Conservation (phyloP, 1,140 invertebrate genomes). For the Babylonia areolata region DNA sequence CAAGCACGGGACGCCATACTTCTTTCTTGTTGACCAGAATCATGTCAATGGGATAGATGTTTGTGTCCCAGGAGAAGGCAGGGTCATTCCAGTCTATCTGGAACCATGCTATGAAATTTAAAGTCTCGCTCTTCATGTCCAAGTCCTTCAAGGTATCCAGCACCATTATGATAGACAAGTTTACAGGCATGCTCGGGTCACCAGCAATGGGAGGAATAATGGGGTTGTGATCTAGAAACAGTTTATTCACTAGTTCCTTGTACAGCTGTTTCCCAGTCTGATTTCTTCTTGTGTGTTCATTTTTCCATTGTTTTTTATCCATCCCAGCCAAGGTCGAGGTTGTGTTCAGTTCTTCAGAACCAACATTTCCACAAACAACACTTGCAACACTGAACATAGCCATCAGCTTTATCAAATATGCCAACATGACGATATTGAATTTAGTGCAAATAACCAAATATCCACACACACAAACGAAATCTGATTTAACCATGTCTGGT, state of each 20-base stretch:
- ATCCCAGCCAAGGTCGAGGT: no score
- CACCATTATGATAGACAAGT: background rate
- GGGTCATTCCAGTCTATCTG: background rate
- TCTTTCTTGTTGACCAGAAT: background rate
- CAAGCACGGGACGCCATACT: slow-evolving; percentile 12
- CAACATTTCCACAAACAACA: no score
- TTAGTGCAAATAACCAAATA: no score
- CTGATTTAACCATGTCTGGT: no score
- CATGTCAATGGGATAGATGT: background rate
- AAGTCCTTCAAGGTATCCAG: background rate
- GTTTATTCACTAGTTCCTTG: background rate
- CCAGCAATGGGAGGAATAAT: background rate
- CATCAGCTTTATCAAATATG: no score
- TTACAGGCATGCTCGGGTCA: background rate
- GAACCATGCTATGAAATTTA: background rate
- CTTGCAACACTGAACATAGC: no score
- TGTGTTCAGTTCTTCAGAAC: no score
- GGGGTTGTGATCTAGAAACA: background rate
- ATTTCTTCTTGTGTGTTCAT: no score
- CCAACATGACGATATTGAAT: no score
- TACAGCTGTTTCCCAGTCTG: background rate
- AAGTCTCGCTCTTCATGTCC: slow-evolving; percentile 6
- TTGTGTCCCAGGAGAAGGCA: slow-evolving; percentile 1
- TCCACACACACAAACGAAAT: no score
- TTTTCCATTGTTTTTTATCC: no score